These are phyloP conservation scores for Cataglyphis hispanica DNA, from an alignment of 1,140 invertebrate species.

Conservation along the genomic window DNA sequence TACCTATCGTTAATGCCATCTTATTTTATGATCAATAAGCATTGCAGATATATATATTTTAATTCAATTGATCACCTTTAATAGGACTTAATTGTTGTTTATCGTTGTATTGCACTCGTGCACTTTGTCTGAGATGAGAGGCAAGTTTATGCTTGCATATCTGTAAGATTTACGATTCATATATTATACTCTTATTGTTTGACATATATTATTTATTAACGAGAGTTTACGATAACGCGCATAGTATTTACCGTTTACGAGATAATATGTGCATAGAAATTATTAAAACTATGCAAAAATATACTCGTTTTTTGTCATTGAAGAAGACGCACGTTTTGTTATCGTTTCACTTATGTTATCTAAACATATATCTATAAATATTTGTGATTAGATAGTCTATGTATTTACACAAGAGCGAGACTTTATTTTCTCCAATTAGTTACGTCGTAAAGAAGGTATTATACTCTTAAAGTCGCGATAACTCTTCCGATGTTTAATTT, in stretches of 20 bases:
- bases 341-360: too few relatives aligned
- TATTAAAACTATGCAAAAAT: not conserved
- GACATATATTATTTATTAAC: not conserved
- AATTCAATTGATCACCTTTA: slow-evolving; percentile 9
- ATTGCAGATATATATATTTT: not conserved
- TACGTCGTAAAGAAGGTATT: slow-evolving; percentile 28
- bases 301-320: not conserved
- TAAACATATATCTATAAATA: not conserved
- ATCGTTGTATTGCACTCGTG: not conserved
- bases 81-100: slow-evolving; percentile 32
- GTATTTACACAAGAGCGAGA: slow-evolving; percentile 21
- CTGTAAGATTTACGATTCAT: not conserved
- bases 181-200: not conserved
- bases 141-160: not conserved
- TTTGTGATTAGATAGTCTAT: slow-evolving; percentile 13
- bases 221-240: not conserved
- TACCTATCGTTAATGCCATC: slow-evolving; percentile 31
- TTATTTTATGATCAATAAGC: slow-evolving; percentile 12
- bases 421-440: not conserved
- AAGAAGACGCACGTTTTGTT: not conserved
- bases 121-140: not conserved
- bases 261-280: not conserved
- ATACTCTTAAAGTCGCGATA: slow-evolving; percentile 24
- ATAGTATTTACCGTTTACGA: not conserved
- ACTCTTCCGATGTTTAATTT: slow-evolving; percentile 42